These are phyloP conservation scores for Meda fulgida DNA, from an alignment of 2,797 vertebrate species.

Conservation along the genomic window DNA sequence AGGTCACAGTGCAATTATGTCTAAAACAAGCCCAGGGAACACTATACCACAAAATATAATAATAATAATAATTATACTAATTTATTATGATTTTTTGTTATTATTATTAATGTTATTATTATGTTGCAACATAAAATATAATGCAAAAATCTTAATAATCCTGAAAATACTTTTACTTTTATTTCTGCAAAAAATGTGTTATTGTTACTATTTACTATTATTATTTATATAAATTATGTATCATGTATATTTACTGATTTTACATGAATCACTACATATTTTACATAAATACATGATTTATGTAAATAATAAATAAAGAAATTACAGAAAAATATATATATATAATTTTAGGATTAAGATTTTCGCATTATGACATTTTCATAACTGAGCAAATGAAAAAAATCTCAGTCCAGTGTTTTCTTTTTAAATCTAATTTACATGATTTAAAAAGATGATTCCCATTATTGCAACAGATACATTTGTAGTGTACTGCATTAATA, in stretches of 20 bases:
- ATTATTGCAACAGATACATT: neutral
- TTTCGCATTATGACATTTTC: neutral
- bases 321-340: too few species aligned
- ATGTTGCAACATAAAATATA: too few species aligned
- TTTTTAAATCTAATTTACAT: neutral
- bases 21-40: neutral
- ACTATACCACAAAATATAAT: neutral
- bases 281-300: neutral
- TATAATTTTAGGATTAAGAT: neutral
- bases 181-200: too few species aligned
- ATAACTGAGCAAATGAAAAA: neutral
- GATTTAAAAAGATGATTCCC: neutral
- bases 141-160: too few species aligned
- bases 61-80: neutral
- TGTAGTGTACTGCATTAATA: too few species aligned
- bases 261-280: too few species aligned
- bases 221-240: neutral
- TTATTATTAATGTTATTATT: too few species aligned
- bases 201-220: neutral
- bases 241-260: too few species aligned
- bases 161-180: too few species aligned
- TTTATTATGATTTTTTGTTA: neutral
- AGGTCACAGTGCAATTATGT: neutral
- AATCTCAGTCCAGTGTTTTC: neutral
- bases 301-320: neutral